A percentile compares a stretch with the other conserved stretches of the same genome.
Evolutionary conservation across 1,140 invertebrate genomes (phyloP).

Genomic region (Uloborus diversus): DNA sequence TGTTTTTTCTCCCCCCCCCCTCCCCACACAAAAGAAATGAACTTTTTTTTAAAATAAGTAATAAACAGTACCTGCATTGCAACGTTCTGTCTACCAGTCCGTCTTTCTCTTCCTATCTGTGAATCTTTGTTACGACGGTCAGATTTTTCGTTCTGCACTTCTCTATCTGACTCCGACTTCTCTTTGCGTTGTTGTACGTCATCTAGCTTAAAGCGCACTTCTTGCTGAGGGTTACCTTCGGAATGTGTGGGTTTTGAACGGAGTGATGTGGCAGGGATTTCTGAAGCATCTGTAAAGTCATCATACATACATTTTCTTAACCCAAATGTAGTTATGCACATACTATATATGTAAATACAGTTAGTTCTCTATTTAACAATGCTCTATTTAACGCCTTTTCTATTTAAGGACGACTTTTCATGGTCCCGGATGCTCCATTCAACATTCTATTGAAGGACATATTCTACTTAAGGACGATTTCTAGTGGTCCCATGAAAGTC

Average conservation of each 20-base stretch:
- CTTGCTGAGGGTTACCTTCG: slow-evolving; percentile 5
- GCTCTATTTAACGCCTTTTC: too few species aligned
- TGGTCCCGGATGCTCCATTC: too few species aligned
- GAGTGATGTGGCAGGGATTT: slow-evolving; percentile 6
- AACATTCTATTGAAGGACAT: too few species aligned
- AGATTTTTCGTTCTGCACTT: slow-evolving; percentile 11
- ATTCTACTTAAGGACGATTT: too few species aligned
- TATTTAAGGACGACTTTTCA: too few species aligned
- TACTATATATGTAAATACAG: too few species aligned
- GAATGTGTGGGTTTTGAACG: slow-evolving; percentile 10
- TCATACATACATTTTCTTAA: too few species aligned
- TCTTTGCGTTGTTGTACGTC: slow-evolving; percentile 41
- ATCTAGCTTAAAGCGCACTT: slow-evolving; percentile 55
- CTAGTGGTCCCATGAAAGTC: too few species aligned
- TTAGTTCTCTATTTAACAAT: too few species aligned
- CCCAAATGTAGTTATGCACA: too few species aligned
- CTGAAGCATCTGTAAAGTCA: background rate
- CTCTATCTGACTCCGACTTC: slow-evolving; percentile 7
- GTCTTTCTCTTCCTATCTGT: background rate
- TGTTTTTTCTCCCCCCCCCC: too few species aligned
- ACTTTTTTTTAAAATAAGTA: background rate
- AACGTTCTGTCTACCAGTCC: slow-evolving; percentile 53
- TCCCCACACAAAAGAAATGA: too few species aligned
- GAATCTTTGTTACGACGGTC: slow-evolving; percentile 35
- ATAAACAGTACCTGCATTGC: slow-evolving; percentile 53